A percentile compares a stretch with the other conserved stretches of the same genome.
phyloP scores from a whole-genome alignment of 1,140 invertebrate species.

The Hyposmocoma kahamanoa region DNA sequence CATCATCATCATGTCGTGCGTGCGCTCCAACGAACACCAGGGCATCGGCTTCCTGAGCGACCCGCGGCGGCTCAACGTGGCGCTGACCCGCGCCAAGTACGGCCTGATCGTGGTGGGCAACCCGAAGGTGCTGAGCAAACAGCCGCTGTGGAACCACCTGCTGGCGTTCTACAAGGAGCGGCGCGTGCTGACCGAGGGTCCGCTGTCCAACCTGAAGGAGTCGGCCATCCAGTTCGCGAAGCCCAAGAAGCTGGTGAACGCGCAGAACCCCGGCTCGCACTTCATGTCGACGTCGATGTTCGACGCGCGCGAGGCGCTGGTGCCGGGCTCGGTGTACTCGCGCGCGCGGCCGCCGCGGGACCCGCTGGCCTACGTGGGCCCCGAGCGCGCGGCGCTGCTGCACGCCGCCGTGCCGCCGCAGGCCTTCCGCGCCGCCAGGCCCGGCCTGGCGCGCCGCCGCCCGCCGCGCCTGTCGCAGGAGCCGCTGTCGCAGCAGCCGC shows the following conservation, averaged over 20 bases:
- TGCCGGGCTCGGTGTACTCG: conserved; percentile 82
- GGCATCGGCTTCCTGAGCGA: conserved; percentile 98
- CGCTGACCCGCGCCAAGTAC: conserved; percentile 97
- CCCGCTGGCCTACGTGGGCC: conserved; percentile 94
- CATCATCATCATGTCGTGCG: conserved; percentile 98
- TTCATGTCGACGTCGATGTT: conserved; percentile 98
- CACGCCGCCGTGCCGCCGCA: conserved; percentile 91
- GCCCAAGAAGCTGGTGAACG: conserved; percentile 95
- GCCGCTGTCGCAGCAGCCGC: conserved; percentile 80
- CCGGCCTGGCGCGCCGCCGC: conserved; percentile 23
- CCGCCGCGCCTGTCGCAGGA: conserved; percentile 68
- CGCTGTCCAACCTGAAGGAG: conserved; percentile 97
- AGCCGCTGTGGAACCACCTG: conserved; percentile 98
- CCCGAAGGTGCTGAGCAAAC: conserved; percentile 98
- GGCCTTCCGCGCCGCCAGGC: conserved; percentile 68
- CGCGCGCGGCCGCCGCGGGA: conserved; percentile 77
- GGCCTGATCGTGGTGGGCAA: conserved; percentile 99
- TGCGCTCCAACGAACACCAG: conserved; percentile 94
- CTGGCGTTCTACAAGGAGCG: conserved; percentile 98
- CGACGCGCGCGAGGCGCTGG: conserved; percentile 91
- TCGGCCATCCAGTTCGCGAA: conserved; percentile 98
- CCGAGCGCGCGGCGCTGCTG: conserved; percentile 85
- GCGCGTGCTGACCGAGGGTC: conserved; percentile 97
- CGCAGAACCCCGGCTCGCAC: conserved; percentile 95
- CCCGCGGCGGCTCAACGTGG: conserved; percentile 97